Percentiles rank a stretch among this genome's conserved stretches.
Conservation (phyloP, 2,797 vertebrate species). For the Bradypodion pumilum region DNA sequence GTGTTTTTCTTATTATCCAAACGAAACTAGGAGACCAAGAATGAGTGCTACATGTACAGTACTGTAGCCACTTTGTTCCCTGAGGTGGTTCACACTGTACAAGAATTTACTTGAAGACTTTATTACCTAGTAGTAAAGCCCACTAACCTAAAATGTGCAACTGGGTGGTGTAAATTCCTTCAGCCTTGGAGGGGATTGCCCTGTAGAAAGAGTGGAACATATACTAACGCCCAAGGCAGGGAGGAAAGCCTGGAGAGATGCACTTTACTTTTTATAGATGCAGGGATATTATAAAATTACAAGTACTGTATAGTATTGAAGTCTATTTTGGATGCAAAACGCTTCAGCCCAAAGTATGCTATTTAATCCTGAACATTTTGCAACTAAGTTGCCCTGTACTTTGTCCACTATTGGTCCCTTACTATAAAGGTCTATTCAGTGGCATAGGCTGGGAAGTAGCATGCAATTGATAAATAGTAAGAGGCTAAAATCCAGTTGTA, state of each 20-base stretch:
- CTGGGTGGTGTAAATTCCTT: not conserved
- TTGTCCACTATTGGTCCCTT: constrained; percentile 63
- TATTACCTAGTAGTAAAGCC: not conserved
- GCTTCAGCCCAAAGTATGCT: constrained; percentile 71
- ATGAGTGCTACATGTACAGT: not conserved
- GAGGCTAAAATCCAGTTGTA: not conserved
- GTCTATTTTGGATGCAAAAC: constrained; percentile 59
- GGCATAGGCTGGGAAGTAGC: constrained; percentile 2
- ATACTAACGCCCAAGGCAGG: not conserved
- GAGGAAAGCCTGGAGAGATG: not conserved
- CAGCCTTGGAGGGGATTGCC: not conserved
- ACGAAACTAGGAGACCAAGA: not conserved
- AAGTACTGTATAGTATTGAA: constrained; percentile 7
- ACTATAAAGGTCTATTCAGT: constrained; percentile 25
- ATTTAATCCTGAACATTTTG: constrained; percentile 69
- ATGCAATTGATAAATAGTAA: not conserved
- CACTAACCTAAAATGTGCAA: not conserved
- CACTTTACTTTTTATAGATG: not conserved
- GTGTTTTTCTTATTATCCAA: not conserved
- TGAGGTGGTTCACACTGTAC: not conserved
- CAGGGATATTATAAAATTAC: constrained; percentile 62
- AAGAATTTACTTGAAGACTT: not conserved
- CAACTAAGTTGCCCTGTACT: constrained; percentile 73
- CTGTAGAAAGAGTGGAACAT: not conserved
- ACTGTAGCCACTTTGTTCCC: not conserved